A percentile compares a stretch with the other conserved stretches of the same genome.
Conservation (phyloP, 2,888 invertebrate species). For the Cecidostiba fungosa region DNA sequence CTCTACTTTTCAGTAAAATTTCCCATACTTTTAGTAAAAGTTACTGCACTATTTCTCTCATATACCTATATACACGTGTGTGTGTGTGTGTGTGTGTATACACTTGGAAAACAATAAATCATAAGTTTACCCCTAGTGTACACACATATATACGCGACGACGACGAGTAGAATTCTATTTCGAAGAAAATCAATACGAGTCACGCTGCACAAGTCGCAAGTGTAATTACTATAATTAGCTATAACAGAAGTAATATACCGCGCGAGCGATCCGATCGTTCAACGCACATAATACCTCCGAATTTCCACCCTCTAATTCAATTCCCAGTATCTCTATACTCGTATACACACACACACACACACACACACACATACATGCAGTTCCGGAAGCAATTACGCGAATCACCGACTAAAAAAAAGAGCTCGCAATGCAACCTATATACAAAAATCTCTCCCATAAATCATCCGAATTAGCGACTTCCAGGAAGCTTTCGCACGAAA, state of each 20-base stretch:
- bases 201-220: not conserved
- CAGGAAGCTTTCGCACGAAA: not conserved
- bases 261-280: not conserved
- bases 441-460: not conserved
- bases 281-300: not conserved
- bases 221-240: slow-evolving; percentile 8
- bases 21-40: too few species aligned
- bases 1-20: too few species aligned
- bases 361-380: not conserved
- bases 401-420: not conserved
- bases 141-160: not conserved
- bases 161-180: slow-evolving; percentile 38
- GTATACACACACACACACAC: not conserved
- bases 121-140: slow-evolving; percentile 21
- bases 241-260: not conserved
- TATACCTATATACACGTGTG: not conserved
- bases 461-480: slow-evolving; percentile 22
- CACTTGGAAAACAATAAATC: slow-evolving; percentile 38
- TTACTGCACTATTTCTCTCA: too few species aligned
- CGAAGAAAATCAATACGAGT: slow-evolving; percentile 38
- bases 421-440: not conserved
- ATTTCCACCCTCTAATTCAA: not conserved
- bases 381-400: not conserved
- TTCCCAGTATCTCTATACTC: not conserved
- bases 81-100: slow-evolving; percentile 18